Base-by-base conservation (phyloP, 2,888 invertebrate genomes). In the Sarcophaga carnaria region DNA sequence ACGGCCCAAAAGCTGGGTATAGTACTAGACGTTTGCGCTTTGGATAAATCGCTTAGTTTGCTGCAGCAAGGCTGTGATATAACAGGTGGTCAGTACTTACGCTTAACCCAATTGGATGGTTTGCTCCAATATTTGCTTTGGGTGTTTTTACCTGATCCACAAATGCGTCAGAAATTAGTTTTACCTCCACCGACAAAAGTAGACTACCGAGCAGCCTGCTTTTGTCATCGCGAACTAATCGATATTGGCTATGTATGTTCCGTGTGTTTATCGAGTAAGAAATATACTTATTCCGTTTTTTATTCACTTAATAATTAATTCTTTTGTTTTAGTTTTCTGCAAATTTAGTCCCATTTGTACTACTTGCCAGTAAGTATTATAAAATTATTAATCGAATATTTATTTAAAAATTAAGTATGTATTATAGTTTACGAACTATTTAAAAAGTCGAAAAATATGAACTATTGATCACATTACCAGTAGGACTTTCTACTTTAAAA, bases 241-340 rank as follows among this genome's bases (percentile, higher is more conserved):
- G 98, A 99, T 92, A 96, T 99, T 90, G 99, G 99, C 88, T 99
- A 97, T 93, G 99, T 99, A 25, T 99, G 99, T 94, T 99, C 99
- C 10, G 98, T 99, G 78, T 99, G 99, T 93, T 94, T 99, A 64
- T 99, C 99, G 89, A 97, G 97, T 97, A 93, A 95, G 96, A 59
- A 27, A 37, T 17, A 22, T 67, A 22, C n/a, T 1, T 25, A 20
- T 60, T 66, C 5, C 17, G 54, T 20, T 14, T 81, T 47, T 63
- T 76, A 45, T 20, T 11, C 8, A 66, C 2, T 6, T 47, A 37
- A 11, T 17, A 25, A 20, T 72, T 85, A 64, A 47, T 78, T 49
- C 70, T 70, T 63, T 22, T 72, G 5, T 86, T 95, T 91, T 94
- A 98, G 98, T 99, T 89, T 99, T 99, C 94, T 99, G 99, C 94